Evolutionary conservation across 1,140 invertebrate species (phyloP), one percentile per base, ranked within the genome.

Genomic region (Drosophila trapezifrons): DNA sequence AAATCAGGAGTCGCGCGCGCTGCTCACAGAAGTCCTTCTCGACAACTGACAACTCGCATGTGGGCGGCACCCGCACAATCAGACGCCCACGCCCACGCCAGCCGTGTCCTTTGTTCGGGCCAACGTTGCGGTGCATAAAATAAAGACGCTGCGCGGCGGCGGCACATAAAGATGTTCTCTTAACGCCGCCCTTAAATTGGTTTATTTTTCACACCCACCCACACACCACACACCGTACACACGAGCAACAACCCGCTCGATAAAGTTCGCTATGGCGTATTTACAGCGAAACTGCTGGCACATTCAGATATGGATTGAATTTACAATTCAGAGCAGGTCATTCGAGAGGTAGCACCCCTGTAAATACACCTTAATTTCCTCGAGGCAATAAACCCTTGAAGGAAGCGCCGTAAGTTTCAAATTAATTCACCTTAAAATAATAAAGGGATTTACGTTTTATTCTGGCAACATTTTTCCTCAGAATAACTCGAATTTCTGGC

Each of bases 51-150:
- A 52, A 57, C 25, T 29, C 27, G 32, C 60, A 75, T 75, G 60
- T 54, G 59, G 72, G 60, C 62, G 54, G 40, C 46, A 37, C 73
- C 74, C 73, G 73, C 74, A 77, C 73, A 69, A 69, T 76, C 47
- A 43, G 20, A 32, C 12, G 54, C 45, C 8, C 15, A 37, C 51
- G 38, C 18, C 10, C 54, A 25, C 22, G 13, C 22, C 42, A 15
- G 57, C 15, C 22, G 12, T 3, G 15, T 35, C 45, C 64, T 62
- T 29, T 40, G 35, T 29, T 46, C 22, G 22, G 17, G 15, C 51
- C 51, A 9, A 18, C 22, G 51, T 51, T 76, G 60, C 49, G 40
- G 49, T 72, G 76, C 45, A 73, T 66, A 58, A 78, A 73, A 66
- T 65, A 56, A 74, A 73, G 76, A 74, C 55, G 55, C 59, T 60